Base-by-base conservation (phyloP, 2,113 vertebrate genomes). In the Campylorhamphus procurvoides region DNA sequence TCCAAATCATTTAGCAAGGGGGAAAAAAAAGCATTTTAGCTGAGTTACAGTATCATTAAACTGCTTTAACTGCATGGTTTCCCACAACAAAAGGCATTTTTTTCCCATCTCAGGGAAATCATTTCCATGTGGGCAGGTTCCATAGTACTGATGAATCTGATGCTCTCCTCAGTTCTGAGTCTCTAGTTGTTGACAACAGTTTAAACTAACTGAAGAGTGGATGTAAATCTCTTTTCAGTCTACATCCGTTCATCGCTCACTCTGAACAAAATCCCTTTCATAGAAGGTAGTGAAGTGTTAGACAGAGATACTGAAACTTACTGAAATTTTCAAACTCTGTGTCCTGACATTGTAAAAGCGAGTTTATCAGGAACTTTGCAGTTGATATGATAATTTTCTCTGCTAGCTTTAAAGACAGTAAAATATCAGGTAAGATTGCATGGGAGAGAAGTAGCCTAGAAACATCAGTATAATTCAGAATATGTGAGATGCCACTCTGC, bases 11-110 rank as follows among this genome's bases (percentile, higher is more conserved):
- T 89, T 49, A 10, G 35, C 31, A 3, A 3, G 6, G 14, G 14
- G 5, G 18, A 9, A 9, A 59, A 25, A 31, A 31, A 80, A 39
- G 14, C 55, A 87, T 80, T 91, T 90, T 71, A 77, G 20, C n/a
- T 94, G 78, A 85, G 50, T 76, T 85, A 62, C 67, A 87, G 37
- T 66, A 64, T 50, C 71, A 59, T 85, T 91, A 90, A 89, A 83
- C 46, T 62, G 18, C 35, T 93, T 89, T 87, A 89, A 90, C 59
- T 66, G 63, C 29, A 74, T 31, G 17, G 46, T 47, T 80, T 85
- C 42, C 66, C 74, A 67, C 56, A 78, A 59, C 6, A 73, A 64
- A 52, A 64, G 28, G 6, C 13, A 27, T 42, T 42, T 74, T 87
- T 76, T 69, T 50, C 42, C 37, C 14, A 74, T 35, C 17, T 49